A percentile compares a stretch with the other conserved stretches of the same genome.
phyloP scores from a whole-genome alignment of 2,888 invertebrate genomes.

The Cremastinae sp. region DNA sequence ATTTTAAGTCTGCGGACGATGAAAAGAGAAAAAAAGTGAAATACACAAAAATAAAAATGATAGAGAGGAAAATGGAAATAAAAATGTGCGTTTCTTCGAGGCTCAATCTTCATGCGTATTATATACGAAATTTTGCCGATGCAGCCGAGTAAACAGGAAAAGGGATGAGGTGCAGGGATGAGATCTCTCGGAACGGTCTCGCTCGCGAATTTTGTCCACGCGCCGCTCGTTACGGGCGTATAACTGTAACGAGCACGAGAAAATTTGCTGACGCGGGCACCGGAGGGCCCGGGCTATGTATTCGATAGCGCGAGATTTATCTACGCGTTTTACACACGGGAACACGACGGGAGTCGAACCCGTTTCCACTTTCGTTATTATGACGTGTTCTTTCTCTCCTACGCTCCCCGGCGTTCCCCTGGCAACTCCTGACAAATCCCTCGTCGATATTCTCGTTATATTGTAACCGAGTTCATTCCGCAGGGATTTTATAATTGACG shows the following conservation, averaged over 20 bases:
- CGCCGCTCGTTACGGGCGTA: constrained; percentile 9
- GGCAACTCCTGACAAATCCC: constrained; percentile 22
- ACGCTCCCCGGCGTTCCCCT: neutral
- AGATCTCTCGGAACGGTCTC: constrained; percentile 34
- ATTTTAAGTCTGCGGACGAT: too few relatives aligned
- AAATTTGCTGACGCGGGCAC: constrained; percentile 62
- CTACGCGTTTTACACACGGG: constrained; percentile 48
- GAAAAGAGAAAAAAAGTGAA: too few relatives aligned
- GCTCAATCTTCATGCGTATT: constrained; percentile 45
- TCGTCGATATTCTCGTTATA: constrained; percentile 50
- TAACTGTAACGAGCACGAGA: neutral
- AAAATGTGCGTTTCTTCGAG: too few relatives aligned
- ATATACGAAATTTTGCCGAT: constrained; percentile 59
- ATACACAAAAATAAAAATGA: too few relatives aligned
- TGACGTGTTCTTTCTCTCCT: constrained; percentile 16
- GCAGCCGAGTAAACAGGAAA: constrained; percentile 59
- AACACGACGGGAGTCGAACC: neutral
- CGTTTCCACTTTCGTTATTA: constrained; percentile 46
- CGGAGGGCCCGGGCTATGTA: constrained; percentile 48
- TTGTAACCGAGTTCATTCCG: constrained; percentile 22
- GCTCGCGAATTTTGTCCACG: constrained; percentile 25
- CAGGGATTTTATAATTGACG: constrained; percentile 51
- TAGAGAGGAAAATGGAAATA: too few relatives aligned
- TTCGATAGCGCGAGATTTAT: constrained; percentile 63
- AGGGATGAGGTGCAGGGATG: constrained; percentile 41